Base-by-base conservation (phyloP, 1,140 invertebrate species). In the Coelopa frigida region DNA sequence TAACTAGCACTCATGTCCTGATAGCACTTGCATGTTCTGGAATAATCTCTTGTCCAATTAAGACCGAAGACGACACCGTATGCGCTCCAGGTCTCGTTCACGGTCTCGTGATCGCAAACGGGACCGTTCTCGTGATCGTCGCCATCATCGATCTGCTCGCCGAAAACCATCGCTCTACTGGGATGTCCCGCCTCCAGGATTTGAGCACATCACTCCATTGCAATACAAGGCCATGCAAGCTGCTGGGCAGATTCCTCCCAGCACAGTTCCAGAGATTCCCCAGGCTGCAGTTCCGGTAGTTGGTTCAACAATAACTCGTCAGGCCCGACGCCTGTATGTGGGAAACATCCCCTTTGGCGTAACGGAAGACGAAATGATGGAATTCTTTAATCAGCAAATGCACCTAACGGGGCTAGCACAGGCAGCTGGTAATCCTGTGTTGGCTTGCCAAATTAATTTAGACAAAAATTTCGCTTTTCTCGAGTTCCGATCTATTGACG, bases 391-490 rank as follows among this genome's bases (percentile, higher is more conserved):
- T 75, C 90, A 98, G 70, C 96, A 99, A 74, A 99, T 99, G 97
- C 94, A 98, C 75, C 78, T 98, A 20, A 94, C 93, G 59, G 94
- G 94, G 31, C 76, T 99, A 54, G 92, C 95, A 3, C 96, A 99
- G 75, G 94, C 94, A n/a, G 92, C 94, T 36, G 97, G 97, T 37
- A 98, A 97, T 75, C 96, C 97, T 5, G 93, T 99, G 18, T 76
- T 99, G 35, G 95, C 96, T 20, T 98, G 96, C 71, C 97, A 99
- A 72, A 94, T 95, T 33, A 99, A 99, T 78, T 79, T 99, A 65
- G 97, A 99, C 72, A 99, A 99, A 74, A 99, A 99, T 75, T 99
- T 99, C 81, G 97, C 97, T 59, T 99, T 99, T 75, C 79, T 99
- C 50, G 97, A 97, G 76, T 93, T 95, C 73, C 71, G 74, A 56